Conservation (phyloP, 2,113 vertebrate genomes). For the Rissa tridactyla region DNA sequence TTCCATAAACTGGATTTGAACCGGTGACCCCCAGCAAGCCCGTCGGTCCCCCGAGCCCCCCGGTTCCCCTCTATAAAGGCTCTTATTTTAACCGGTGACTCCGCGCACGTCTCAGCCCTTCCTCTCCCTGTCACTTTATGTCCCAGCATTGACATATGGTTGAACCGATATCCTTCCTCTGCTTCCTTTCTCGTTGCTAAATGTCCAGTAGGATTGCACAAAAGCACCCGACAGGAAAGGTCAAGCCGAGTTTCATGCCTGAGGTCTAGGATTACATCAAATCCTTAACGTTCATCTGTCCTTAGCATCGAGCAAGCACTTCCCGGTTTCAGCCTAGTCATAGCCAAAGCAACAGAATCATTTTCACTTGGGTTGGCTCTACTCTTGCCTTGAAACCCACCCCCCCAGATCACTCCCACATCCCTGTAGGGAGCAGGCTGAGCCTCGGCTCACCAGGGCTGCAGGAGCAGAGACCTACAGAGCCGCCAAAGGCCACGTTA, state of each 20-base stretch:
- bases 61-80: not conserved
- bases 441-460: not conserved
- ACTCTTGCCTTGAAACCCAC: not conserved
- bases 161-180: constrained; percentile 74
- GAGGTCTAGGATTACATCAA: constrained; percentile 81
- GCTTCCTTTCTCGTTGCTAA: constrained; percentile 75
- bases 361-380: not conserved
- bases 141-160: constrained; percentile 57
- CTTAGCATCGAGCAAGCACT: constrained; percentile 58
- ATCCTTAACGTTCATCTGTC: constrained; percentile 72
- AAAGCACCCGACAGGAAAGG: constrained; percentile 73
- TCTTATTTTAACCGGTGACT: constrained; percentile 46
- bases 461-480: not conserved
- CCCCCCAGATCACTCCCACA: not conserved
- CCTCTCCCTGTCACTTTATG: constrained; percentile 51
- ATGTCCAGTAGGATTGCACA: constrained; percentile 75
- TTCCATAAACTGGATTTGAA: constrained; percentile 23
- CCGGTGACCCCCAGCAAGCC: not conserved
- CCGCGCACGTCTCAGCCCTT: constrained; percentile 18
- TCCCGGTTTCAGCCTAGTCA: constrained; percentile 63
- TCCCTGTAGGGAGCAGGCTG: not conserved
- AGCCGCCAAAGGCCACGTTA: not conserved
- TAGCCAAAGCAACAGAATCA: not conserved
- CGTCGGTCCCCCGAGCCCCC: not conserved
- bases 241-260: constrained; percentile 76